A percentile compares a stretch with the other conserved stretches of the same genome.
Conservation (phyloP, 2,888 invertebrate genomes). For the Diarsia dahlii region DNA sequence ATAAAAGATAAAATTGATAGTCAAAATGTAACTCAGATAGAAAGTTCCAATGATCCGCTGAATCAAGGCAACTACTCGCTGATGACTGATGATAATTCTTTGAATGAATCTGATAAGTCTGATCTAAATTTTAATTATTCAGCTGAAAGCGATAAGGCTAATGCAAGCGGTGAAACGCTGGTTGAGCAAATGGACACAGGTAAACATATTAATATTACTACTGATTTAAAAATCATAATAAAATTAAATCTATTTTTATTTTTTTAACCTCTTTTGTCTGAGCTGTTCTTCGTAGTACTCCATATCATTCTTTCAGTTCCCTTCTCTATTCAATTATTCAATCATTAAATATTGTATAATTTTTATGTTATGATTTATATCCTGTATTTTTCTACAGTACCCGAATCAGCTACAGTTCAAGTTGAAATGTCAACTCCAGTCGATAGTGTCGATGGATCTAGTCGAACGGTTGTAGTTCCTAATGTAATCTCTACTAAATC, state of each 20-base stretch:
- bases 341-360: too few species aligned
- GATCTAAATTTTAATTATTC: conserved; percentile 80
- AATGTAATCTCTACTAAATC: neutral
- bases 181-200: conserved; percentile 53
- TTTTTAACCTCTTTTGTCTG: neutral
- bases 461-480: conserved; percentile 10
- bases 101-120: conserved; percentile 74
- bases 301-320: neutral
- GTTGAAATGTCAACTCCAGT: conserved; percentile 23
- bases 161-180: conserved; percentile 50
- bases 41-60: conserved; percentile 70
- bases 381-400: conserved; percentile 42
- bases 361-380: too few species aligned
- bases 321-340: neutral
- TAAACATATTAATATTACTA: neutral
- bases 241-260: neutral
- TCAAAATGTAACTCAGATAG: conserved; percentile 39
- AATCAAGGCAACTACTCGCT: conserved; percentile 81
- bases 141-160: conserved; percentile 70
- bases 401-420: conserved; percentile 28
- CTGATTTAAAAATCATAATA: neutral
- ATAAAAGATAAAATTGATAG: conserved; percentile 29
- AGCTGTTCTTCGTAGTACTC: neutral
- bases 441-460: conserved; percentile 36
- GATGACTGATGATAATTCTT: conserved; percentile 85